Percentiles rank a stretch among this genome's conserved stretches.
Evolutionary conservation across 2,797 vertebrate genomes (phyloP).

Genomic region (Karalla daura): DNA sequence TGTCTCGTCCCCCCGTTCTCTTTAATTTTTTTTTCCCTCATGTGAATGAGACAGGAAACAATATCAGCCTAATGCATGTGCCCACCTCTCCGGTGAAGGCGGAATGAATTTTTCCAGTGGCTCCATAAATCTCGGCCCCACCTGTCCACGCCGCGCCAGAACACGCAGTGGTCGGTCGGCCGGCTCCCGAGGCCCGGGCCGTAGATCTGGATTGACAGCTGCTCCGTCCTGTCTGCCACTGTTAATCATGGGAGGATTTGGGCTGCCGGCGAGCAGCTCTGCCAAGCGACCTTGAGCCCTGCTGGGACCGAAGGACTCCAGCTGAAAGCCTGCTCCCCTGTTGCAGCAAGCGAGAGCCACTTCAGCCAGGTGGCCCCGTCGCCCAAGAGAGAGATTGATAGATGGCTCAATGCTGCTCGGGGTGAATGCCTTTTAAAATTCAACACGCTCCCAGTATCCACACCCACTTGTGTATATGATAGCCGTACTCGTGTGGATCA

Average conservation of each 20-base stretch:
- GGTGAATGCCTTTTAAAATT: conserved; percentile 18
- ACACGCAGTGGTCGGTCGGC: conserved; percentile 44
- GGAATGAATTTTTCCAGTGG: conserved; percentile 55
- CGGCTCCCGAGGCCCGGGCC: conserved; percentile 55
- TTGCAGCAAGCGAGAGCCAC: conserved; percentile 47
- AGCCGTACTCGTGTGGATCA: not conserved
- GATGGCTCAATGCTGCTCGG: conserved; percentile 28
- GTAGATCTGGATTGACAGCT: conserved; percentile 83
- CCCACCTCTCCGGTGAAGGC: conserved; percentile 38
- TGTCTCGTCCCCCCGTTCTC: not conserved
- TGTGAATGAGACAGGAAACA: conserved; percentile 20
- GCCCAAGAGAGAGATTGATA: conserved; percentile 55
- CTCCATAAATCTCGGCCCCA: conserved; percentile 69
- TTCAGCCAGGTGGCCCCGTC: conserved; percentile 74
- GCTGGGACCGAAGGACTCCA: conserved; percentile 60
- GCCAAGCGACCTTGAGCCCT: conserved; percentile 79
- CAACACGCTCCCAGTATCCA: conserved; percentile 5
- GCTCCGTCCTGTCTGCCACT: conserved; percentile 74
- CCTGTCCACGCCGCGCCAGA: conserved; percentile 57
- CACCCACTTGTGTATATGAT: not conserved
- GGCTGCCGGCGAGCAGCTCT: conserved; percentile 56
- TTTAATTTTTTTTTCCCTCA: conserved; percentile 30
- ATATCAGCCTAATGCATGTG: conserved; percentile 64
- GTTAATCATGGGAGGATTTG: conserved; percentile 79
- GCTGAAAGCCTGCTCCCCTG: conserved; percentile 68